Percentiles rank a stretch among this genome's conserved stretches.
Conservation (phyloP, 2,888 invertebrate genomes). For the Arrhopalites spinosus region DNA sequence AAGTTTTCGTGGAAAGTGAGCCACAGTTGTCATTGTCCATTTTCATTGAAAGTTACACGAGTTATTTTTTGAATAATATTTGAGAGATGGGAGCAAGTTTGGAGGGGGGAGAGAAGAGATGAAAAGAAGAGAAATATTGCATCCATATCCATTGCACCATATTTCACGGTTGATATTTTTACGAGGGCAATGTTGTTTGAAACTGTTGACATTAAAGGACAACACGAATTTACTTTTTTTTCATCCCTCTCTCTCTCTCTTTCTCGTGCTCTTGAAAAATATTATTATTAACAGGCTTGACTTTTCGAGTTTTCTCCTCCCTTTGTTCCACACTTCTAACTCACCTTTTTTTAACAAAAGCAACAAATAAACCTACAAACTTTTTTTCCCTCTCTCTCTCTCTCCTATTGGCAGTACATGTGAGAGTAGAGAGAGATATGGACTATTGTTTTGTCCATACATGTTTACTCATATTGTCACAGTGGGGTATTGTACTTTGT, state of each 20-base stretch:
- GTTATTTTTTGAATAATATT: no score
- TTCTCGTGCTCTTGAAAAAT: neutral
- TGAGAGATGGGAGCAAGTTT: no score
- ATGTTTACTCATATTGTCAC: neutral
- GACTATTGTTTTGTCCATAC: neutral
- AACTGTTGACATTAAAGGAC: slow-evolving; percentile 25
- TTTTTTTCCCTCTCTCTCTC: neutral
- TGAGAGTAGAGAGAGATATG: no score
- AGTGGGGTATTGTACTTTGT: no score
- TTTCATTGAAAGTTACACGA: no score
- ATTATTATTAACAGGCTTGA: slow-evolving; percentile 12
- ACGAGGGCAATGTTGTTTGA: slow-evolving; percentile 25
- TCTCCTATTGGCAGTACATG: neutral
- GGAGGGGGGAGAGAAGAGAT: no score
- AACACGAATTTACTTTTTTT: slow-evolving; percentile 1
- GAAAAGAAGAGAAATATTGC: neutral
- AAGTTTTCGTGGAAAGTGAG: no score
- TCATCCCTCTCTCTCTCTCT: neutral
- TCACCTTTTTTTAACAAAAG: neutral
- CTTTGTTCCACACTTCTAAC: slow-evolving; percentile 3
- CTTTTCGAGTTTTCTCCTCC: neutral
- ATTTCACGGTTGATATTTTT: slow-evolving; percentile 36
- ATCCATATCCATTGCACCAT: slow-evolving; percentile 20
- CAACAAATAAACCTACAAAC: neutral
- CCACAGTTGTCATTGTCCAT: no score